These are phyloP conservation scores for Myotis yumanensis DNA, from an alignment of 2,113 vertebrate genomes.

Conservation along the genomic window DNA sequence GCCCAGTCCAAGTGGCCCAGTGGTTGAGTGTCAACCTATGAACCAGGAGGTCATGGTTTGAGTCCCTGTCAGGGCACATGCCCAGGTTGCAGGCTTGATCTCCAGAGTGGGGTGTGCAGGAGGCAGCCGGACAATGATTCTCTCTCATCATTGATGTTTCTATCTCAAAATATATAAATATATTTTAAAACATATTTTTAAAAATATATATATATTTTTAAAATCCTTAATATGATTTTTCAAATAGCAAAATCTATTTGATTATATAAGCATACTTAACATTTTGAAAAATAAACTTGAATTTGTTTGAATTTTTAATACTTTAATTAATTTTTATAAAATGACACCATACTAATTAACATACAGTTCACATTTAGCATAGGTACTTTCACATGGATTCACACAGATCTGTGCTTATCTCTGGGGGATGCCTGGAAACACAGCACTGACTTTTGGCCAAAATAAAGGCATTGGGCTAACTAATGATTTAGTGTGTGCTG, in stretches of 20 bases:
- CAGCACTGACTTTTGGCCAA: background rate
- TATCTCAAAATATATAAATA: no score
- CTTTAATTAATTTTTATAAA: constrained; percentile 6
- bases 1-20: no score
- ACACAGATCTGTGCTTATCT: background rate
- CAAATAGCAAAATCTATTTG: background rate
- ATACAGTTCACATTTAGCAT: background rate
- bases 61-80: no score
- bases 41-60: no score
- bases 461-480: background rate
- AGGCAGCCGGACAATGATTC: no score
- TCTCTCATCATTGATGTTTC: no score
- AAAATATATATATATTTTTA: no score
- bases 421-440: background rate
- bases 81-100: no score
- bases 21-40: no score
- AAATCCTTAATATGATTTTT: background rate
- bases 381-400: background rate
- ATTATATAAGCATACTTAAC: background rate
- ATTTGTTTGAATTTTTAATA: background rate
- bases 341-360: background rate
- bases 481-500: background rate
- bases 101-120: no score
- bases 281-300: background rate
- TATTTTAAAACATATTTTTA: no score